phyloP scores from a whole-genome alignment of 1,140 invertebrate genomes.

The Dreissena rostriformis region DNA sequence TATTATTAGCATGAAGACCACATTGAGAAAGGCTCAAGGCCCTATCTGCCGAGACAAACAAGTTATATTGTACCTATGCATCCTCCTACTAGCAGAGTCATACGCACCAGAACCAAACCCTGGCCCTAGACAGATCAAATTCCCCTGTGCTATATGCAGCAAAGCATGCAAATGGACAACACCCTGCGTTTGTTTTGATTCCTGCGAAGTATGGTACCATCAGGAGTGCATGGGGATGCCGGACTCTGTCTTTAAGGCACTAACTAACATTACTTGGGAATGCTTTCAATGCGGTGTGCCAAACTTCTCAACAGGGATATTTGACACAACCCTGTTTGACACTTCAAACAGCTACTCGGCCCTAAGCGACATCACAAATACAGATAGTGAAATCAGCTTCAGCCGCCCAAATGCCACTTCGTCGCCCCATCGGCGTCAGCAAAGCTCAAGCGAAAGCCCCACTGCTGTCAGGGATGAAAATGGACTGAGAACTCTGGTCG shows the following conservation, averaged over 20 bases:
- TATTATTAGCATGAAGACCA: neutral
- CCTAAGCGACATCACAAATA: neutral
- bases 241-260: slow-evolving; percentile 4
- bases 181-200: slow-evolving; percentile 29
- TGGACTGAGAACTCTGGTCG: slow-evolving; percentile 11
- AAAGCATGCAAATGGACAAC: slow-evolving; percentile 28
- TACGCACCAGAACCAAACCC: neutral
- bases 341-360: neutral
- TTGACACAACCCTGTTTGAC: slow-evolving; percentile 38
- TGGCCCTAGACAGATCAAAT: neutral
- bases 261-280: slow-evolving; percentile 35
- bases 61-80: neutral
- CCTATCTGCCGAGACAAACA: neutral
- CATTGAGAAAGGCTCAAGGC: neutral
- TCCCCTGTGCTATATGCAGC: neutral
- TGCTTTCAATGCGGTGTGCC: slow-evolving; percentile 50
- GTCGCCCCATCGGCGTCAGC: slow-evolving; percentile 22
- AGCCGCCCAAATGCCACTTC: slow-evolving; percentile 39
- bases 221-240: slow-evolving; percentile 35
- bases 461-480: neutral
- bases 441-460: neutral
- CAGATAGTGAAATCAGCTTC: slow-evolving; percentile 41
- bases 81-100: neutral
- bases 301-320: slow-evolving; percentile 51
- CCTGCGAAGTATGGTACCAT: slow-evolving; percentile 34